These are phyloP conservation scores for Oreochromis tanganicae DNA, from an alignment of 2,113 vertebrate genomes.

Conservation along the genomic window DNA sequence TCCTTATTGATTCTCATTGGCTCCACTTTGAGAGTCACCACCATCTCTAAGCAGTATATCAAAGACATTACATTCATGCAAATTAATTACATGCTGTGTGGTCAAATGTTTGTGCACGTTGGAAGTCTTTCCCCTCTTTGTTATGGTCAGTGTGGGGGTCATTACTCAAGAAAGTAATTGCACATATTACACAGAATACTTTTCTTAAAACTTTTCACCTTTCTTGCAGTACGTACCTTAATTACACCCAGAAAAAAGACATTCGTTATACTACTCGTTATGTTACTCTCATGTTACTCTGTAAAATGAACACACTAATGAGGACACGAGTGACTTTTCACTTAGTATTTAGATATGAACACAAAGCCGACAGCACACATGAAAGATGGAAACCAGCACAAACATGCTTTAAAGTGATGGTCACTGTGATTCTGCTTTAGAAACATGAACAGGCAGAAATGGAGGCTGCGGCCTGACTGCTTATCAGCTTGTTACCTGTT, in stretches of 20 bases:
- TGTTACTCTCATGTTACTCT: neutral
- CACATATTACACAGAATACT: neutral
- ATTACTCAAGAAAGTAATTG: neutral
- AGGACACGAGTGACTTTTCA: rapidly evolving
- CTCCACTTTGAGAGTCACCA: neutral
- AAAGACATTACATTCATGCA: neutral
- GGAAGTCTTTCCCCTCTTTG: neutral
- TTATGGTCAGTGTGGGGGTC: neutral
- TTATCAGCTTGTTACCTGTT: neutral
- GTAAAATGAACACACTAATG: neutral
- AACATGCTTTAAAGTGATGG: neutral
- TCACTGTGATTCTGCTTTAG: neutral
- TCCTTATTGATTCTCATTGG: neutral
- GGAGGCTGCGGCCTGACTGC: neutral
- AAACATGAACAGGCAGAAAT: neutral
- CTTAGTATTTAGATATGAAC: neutral
- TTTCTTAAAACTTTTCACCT: neutral
- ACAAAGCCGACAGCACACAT: neutral
- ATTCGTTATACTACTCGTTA: neutral
- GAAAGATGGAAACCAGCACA: neutral
- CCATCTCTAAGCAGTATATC: neutral
- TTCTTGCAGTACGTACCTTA: neutral
- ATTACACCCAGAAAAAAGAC: neutral
- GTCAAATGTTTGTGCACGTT: neutral
- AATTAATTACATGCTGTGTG: neutral